Percentiles rank a stretch among this genome's conserved stretches.
Conservation (phyloP, 2,888 invertebrate genomes). For the Aleiodes leptofemur region DNA sequence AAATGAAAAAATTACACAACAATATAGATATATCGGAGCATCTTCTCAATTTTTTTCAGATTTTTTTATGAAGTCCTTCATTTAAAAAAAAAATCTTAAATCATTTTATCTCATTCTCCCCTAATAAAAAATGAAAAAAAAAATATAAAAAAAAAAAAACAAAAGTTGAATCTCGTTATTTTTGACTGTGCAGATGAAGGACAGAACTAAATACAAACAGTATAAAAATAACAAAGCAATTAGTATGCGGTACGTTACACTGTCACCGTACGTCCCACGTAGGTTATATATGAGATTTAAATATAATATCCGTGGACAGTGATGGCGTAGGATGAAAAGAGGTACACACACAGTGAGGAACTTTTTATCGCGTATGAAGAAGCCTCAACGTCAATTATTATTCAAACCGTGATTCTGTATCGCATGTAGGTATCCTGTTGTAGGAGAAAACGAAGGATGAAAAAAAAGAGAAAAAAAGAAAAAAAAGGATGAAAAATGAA, state of each 20-base stretch:
- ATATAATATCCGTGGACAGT: slow-evolving; percentile 63
- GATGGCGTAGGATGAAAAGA: slow-evolving; percentile 57
- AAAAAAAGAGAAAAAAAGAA: too few species aligned
- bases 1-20: too few species aligned
- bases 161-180: background rate
- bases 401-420: slow-evolving; percentile 48
- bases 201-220: slow-evolving; percentile 25
- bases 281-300: slow-evolving; percentile 57
- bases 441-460: slow-evolving; percentile 1
- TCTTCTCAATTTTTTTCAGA: too few species aligned
- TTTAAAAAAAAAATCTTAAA: too few species aligned
- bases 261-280: slow-evolving; percentile 52
- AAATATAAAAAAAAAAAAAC: background rate
- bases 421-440: slow-evolving; percentile 30
- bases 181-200: slow-evolving; percentile 41
- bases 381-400: slow-evolving; percentile 52
- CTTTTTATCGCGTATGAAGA: slow-evolving; percentile 47
- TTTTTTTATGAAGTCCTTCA: too few species aligned
- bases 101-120: too few species aligned
- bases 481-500: background rate
- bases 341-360: slow-evolving; percentile 23
- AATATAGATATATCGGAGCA: too few species aligned
- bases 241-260: slow-evolving; percentile 57
- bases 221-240: slow-evolving; percentile 53
- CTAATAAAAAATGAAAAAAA: background rate